A percentile compares a stretch with the other conserved stretches of the same genome.
phyloP scores from a whole-genome alignment of 2,797 vertebrate genomes.

The Gila robusta region DNA sequence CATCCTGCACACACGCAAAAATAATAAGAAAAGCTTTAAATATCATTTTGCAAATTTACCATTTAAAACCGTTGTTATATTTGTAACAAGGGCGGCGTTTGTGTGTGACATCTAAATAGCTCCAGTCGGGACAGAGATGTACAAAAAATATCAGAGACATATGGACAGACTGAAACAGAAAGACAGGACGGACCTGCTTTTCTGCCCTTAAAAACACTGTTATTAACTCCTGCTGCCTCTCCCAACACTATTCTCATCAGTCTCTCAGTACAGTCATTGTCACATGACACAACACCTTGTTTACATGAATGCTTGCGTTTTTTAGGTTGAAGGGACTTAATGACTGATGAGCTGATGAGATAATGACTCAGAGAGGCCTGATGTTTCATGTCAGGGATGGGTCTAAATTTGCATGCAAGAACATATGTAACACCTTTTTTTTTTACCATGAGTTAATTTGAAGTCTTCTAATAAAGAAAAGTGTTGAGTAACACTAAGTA shows the following conservation, averaged over 20 bases:
- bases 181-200: constrained; percentile 72
- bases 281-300: constrained; percentile 45
- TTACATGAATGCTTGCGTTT: constrained; percentile 3
- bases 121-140: neutral
- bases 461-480: neutral
- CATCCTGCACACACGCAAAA: constrained; percentile 69
- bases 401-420: neutral
- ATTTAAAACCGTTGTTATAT: neutral
- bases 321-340: neutral
- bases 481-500: neutral
- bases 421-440: neutral
- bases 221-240: constrained; percentile 58
- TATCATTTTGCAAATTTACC: neutral
- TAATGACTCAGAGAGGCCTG: neutral
- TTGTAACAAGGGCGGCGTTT: neutral
- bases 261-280: constrained; percentile 53
- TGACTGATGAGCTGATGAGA: neutral
- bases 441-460: neutral
- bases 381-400: neutral
- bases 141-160: constrained; percentile 38
- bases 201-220: constrained; percentile 46
- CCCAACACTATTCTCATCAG: constrained; percentile 22
- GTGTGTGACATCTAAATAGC: neutral
- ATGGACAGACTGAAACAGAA: constrained; percentile 49
- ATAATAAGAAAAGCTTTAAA: constrained; percentile 21